These are phyloP conservation scores for Pogonophryne albipinna DNA, from an alignment of 2,797 vertebrate species.

Conservation along the genomic window DNA sequence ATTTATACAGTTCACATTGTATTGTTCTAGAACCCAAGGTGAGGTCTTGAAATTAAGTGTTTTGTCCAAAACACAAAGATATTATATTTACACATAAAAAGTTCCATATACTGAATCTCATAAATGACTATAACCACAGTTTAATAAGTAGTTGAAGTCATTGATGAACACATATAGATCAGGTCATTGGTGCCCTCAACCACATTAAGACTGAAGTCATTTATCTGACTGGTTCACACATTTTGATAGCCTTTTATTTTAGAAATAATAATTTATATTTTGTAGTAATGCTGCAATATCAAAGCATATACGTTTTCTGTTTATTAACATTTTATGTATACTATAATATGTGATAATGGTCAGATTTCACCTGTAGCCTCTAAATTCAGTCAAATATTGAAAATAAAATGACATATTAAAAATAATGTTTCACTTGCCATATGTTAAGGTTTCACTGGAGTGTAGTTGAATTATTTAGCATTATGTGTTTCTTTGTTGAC, in stretches of 20 bases:
- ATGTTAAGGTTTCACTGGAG: not conserved
- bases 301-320: not conserved
- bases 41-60: no score
- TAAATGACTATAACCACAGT: not conserved
- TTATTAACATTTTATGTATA: no score
- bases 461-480: not conserved
- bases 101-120: not conserved
- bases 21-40: no score
- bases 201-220: no score
- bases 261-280: not conserved
- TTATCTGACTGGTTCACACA: no score
- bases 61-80: no score
- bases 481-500: not conserved
- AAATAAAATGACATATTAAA: constrained; percentile 1
- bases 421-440: not conserved
- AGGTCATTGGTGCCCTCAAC: no score
- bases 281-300: not conserved
- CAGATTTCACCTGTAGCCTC: not conserved
- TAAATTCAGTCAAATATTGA: not conserved
- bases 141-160: not conserved
- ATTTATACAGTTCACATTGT: no score
- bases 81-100: not conserved
- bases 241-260: not conserved
- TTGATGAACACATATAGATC: no score
- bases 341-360: no score